Evolutionary conservation across 2,797 vertebrate species (phyloP).

Genomic region (Lerista edwardsae): DNA sequence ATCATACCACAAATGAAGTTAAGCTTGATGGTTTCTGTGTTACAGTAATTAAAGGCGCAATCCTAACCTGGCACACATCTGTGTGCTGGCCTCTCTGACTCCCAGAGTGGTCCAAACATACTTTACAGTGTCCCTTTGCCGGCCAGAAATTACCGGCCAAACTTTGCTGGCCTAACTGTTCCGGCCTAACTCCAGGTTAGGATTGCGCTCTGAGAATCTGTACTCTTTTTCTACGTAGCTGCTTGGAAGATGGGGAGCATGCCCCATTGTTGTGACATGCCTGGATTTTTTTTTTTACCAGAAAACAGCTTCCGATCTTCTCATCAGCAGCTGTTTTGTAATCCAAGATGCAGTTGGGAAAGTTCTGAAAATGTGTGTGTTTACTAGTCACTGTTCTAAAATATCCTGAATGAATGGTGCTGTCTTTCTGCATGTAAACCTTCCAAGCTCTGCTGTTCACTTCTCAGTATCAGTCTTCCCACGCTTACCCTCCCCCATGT

Average conservation of each 20-base stretch:
- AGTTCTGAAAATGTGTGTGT: constrained; percentile 16
- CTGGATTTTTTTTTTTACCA: constrained; percentile 21
- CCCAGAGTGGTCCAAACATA: too few species aligned
- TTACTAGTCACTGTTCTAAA: constrained; percentile 35
- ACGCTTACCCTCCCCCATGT: neutral
- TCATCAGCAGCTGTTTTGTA: constrained; percentile 38
- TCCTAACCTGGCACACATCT: too few species aligned
- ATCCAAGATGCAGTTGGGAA: constrained; percentile 34
- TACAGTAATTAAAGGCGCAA: neutral
- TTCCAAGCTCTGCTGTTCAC: constrained; percentile 23
- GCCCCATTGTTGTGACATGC: constrained; percentile 3
- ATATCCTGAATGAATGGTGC: constrained; percentile 42
- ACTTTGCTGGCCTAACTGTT: too few species aligned
- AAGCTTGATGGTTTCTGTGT: neutral
- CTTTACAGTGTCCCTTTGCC: too few species aligned
- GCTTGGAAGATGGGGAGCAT: neutral
- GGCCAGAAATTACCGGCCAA: too few species aligned
- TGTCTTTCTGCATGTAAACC: constrained; percentile 26
- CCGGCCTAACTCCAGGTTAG: too few species aligned
- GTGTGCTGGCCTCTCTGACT: too few species aligned
- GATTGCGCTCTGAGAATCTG: neutral
- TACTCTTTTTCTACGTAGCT: neutral
- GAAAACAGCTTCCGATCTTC: constrained; percentile 31
- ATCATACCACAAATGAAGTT: neutral
- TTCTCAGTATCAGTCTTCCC: constrained; percentile 19